These are phyloP conservation scores for Acanthosoma haemorrhoidale DNA, from an alignment of 2,888 invertebrate genomes.

Conservation along the genomic window DNA sequence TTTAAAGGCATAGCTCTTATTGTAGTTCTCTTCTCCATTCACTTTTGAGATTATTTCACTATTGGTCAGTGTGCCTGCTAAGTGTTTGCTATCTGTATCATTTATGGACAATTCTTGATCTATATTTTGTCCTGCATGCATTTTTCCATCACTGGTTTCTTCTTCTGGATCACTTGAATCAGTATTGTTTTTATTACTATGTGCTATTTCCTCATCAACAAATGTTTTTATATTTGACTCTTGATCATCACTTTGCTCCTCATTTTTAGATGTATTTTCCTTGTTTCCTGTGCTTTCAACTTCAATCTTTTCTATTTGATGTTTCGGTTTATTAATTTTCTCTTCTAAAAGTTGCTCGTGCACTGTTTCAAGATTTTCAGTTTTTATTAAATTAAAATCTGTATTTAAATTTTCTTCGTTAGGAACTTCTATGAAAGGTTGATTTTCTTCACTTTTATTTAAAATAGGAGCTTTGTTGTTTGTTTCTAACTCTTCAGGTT, in stretches of 20 bases:
- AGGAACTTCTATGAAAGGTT: background rate
- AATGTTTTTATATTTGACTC: background rate
- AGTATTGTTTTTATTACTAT: background rate
- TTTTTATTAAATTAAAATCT: background rate
- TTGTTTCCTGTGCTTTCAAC: background rate
- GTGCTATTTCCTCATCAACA: background rate
- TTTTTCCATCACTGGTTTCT: background rate
- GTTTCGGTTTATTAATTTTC: background rate
- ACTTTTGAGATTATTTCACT: background rate
- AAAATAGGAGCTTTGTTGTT: background rate
- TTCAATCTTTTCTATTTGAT: background rate
- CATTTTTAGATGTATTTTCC: background rate
- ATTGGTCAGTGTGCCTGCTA: background rate
- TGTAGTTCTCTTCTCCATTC: background rate
- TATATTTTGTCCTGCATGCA: background rate
- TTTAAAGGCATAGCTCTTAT: background rate
- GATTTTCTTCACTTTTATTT: background rate
- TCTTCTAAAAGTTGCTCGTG: background rate
- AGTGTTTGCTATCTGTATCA: background rate
- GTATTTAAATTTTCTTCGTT: background rate
- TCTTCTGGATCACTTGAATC: background rate
- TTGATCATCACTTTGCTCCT: background rate
- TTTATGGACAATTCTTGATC: background rate
- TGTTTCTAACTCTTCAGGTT: background rate
- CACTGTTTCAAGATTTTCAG: background rate